A percentile compares a stretch with the other conserved stretches of the same genome.
These are phyloP conservation scores for Cryptoprocta ferox DNA, from an alignment of 2,797 vertebrate species.

Conservation along the genomic window DNA sequence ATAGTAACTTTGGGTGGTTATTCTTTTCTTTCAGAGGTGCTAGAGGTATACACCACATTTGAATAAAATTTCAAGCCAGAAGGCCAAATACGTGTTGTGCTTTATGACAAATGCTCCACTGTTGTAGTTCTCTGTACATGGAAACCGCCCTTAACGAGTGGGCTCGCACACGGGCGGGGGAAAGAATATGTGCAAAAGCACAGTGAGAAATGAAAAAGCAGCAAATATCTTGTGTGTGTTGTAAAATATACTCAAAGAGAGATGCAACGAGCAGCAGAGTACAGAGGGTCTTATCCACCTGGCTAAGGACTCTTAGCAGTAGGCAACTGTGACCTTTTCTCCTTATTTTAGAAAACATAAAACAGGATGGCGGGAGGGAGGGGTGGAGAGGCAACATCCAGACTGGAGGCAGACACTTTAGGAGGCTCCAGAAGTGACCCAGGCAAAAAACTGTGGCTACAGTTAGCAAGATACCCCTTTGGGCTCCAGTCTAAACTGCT, in stretches of 20 bases:
- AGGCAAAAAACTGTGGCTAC: background rate
- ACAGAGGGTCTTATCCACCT: background rate
- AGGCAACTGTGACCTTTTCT: too few species aligned
- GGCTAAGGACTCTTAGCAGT: background rate
- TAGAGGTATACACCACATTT: background rate
- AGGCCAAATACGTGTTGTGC: background rate
- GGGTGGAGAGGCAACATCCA: background rate
- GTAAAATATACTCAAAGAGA: background rate
- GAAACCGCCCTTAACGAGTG: background rate
- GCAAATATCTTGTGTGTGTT: background rate
- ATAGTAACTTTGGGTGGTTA: background rate
- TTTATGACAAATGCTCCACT: background rate
- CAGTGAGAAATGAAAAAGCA: background rate
- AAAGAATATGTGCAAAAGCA: background rate
- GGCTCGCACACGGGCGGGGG: background rate
- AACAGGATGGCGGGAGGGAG: background rate
- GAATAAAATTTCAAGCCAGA: background rate
- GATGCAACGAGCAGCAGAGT: background rate
- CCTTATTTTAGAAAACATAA: background rate
- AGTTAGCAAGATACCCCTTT: background rate
- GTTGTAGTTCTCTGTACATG: background rate
- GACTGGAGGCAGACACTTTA: background rate
- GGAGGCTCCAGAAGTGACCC: background rate
- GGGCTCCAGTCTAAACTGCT: background rate
- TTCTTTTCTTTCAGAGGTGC: background rate